Conservation (phyloP, 2,113 vertebrate genomes). For the Phalacrocorax brasilianus region DNA sequence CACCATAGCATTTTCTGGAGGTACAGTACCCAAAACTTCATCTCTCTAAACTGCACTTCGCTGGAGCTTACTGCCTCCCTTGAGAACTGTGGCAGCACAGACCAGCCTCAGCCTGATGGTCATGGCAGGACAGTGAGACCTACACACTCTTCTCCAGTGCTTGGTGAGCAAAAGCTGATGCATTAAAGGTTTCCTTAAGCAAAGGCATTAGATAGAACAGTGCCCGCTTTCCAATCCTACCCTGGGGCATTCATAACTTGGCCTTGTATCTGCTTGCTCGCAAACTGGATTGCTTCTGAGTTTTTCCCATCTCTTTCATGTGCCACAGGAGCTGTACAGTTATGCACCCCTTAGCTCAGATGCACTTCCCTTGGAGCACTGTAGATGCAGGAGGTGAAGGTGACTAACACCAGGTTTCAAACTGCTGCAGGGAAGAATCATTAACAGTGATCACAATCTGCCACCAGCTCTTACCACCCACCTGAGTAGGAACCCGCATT, state of each 20-base stretch:
- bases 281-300: background rate
- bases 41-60: background rate
- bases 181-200: background rate
- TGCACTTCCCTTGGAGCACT: background rate
- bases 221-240: background rate
- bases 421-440: background rate
- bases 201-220: background rate
- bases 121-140: background rate
- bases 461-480: background rate
- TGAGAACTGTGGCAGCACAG: background rate
- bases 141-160: background rate
- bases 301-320: background rate
- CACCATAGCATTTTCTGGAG: background rate
- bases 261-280: background rate
- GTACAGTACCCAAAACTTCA: background rate
- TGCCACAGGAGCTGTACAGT: background rate
- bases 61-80: background rate
- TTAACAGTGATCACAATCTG: background rate
- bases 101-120: background rate
- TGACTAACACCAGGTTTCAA: background rate
- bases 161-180: background rate
- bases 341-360: background rate
- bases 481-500: accelerated
- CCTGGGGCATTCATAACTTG: accelerated
- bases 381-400: background rate